Evolutionary conservation across 2,797 vertebrate genomes (phyloP).

Genomic region (Staurois parvus): DNA sequence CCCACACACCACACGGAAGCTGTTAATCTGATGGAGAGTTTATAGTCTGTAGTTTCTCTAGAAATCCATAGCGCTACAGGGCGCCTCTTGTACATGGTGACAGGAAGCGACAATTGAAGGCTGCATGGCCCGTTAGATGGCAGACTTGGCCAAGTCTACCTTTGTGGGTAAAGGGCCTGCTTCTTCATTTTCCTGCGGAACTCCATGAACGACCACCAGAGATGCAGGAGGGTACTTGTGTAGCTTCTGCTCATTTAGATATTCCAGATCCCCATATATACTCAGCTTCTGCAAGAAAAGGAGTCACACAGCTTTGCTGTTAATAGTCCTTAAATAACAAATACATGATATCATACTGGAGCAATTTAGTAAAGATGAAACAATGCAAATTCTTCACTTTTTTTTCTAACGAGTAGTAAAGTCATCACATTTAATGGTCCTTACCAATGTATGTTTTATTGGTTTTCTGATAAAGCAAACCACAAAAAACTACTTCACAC

Average conservation of each 20-base stretch:
- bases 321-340: no score
- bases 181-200: slow-evolving; percentile 81
- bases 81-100: neutral
- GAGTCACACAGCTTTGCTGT: neutral
- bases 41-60: neutral
- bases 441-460: no score
- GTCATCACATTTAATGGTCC: no score
- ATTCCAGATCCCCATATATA: slow-evolving; percentile 94
- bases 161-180: slow-evolving; percentile 93
- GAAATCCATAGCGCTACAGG: slow-evolving; percentile 4
- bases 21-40: neutral
- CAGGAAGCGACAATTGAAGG: neutral
- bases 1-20: neutral
- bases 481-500: no score
- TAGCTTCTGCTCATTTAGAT: slow-evolving; percentile 87
- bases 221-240: slow-evolving; percentile 88
- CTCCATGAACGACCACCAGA: slow-evolving; percentile 87
- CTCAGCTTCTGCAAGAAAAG: slow-evolving; percentile 88
- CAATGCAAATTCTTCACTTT: no score
- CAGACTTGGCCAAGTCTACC: slow-evolving; percentile 87
- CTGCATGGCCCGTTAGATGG: slow-evolving; percentile 38
- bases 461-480: no score
- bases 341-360: no score
- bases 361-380: no score
- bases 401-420: no score